Percentiles rank a stretch among this genome's conserved stretches.
phyloP scores from a whole-genome alignment of 2,113 vertebrate species.

The Chloroceryle aenea region DNA sequence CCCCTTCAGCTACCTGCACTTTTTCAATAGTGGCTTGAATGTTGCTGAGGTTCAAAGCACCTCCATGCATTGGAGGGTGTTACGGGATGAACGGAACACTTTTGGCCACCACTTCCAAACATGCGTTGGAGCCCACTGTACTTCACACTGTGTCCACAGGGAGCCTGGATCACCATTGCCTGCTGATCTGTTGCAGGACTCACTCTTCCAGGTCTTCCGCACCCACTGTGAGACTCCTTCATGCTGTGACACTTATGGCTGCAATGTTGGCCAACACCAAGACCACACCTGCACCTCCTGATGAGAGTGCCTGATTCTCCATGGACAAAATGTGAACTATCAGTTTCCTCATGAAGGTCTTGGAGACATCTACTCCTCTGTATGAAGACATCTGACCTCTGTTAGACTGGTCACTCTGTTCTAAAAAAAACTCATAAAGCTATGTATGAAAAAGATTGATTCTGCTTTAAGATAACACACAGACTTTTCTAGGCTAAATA shows the following conservation, averaged over 20 bases:
- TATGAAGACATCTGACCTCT: rapidly evolving
- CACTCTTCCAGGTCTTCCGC: not conserved
- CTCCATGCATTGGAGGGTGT: not conserved
- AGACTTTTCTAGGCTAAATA: not conserved
- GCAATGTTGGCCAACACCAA: not conserved
- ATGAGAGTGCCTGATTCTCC: not conserved
- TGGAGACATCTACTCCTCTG: not conserved
- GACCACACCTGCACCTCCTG: not conserved
- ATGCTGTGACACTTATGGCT: rapidly evolving
- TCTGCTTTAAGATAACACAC: not conserved
- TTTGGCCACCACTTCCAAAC: not conserved
- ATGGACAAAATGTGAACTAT: not conserved
- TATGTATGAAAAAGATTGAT: not conserved
- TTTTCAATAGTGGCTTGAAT: not conserved
- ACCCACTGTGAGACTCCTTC: not conserved
- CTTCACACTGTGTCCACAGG: not conserved
- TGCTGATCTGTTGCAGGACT: not conserved
- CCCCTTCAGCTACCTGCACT: not conserved
- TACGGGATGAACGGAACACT: not conserved
- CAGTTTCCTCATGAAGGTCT: not conserved
- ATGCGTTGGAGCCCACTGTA: not conserved
- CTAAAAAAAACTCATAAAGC: not conserved
- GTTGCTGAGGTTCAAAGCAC: not conserved
- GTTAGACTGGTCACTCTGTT: not conserved
- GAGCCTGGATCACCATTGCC: not conserved